Conservation (phyloP, 2,888 invertebrate species). For the Mythimna loreyi region DNA sequence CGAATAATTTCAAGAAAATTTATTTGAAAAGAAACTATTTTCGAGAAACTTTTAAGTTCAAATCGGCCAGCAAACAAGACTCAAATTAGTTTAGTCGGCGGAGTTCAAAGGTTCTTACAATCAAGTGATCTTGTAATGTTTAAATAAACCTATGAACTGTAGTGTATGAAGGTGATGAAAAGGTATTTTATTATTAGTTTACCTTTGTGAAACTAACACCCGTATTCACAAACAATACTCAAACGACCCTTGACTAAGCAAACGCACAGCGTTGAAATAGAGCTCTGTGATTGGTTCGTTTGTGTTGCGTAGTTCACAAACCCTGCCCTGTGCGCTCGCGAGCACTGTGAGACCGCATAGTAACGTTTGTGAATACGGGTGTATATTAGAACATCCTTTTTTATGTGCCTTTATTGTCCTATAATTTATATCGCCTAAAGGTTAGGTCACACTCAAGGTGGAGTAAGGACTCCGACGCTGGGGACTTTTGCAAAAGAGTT, state of each 20-base stretch:
- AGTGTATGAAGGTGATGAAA: slow-evolving; percentile 7
- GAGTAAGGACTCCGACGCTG: too few species aligned
- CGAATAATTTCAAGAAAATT: slow-evolving; percentile 49
- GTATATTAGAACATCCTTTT: not conserved
- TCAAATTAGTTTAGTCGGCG: slow-evolving; percentile 53
- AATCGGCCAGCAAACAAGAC: slow-evolving; percentile 49
- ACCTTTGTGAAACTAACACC: not conserved
- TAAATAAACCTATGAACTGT: slow-evolving; percentile 40
- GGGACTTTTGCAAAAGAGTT: too few species aligned
- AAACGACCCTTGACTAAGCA: too few species aligned
- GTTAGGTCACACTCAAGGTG: not conserved
- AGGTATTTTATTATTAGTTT: slow-evolving; percentile 8
- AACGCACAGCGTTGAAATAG: too few species aligned
- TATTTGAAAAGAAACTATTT: slow-evolving; percentile 44
- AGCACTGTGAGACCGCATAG: too few species aligned
- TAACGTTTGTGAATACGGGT: too few species aligned
- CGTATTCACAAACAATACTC: too few species aligned
- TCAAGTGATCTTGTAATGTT: slow-evolving; percentile 48
- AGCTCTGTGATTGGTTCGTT: too few species aligned
- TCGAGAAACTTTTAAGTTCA: slow-evolving; percentile 31
- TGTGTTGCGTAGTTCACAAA: too few species aligned
- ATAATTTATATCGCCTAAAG: not conserved
- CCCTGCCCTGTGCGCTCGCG: too few species aligned
- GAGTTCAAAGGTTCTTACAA: slow-evolving; percentile 52
- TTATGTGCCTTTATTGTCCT: not conserved